phyloP scores from a whole-genome alignment of 2,888 invertebrate genomes.

The Lasioglossum vierecki region DNA sequence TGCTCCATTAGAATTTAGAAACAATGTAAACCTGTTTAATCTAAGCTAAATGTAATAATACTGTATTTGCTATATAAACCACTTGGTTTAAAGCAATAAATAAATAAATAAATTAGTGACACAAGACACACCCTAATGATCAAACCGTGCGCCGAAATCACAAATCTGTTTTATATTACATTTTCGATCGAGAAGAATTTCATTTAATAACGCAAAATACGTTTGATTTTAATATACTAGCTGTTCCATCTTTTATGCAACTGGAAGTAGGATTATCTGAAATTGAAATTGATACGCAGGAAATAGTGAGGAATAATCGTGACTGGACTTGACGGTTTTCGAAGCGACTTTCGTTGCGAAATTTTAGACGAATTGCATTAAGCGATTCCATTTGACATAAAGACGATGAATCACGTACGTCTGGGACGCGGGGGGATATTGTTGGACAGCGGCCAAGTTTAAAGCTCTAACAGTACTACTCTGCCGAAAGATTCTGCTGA shows the following conservation, averaged over 20 bases:
- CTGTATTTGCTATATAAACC: too few species aligned
- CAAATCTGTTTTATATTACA: too few species aligned
- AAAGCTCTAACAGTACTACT: constrained; percentile 27
- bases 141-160: too few species aligned
- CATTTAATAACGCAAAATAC: too few species aligned
- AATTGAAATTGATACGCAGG: background rate
- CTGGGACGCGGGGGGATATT: constrained; percentile 3
- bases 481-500: constrained; percentile 31
- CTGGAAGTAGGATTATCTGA: background rate
- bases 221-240: too few species aligned
- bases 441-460: constrained; percentile 44
- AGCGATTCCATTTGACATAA: constrained; percentile 5
- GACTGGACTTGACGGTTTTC: background rate
- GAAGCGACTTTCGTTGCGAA: background rate
- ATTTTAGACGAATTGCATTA: constrained; percentile 1
- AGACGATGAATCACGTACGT: constrained; percentile 28
- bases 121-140: too few species aligned
- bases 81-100: too few species aligned
- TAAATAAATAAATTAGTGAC: too few species aligned
- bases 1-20: too few species aligned
- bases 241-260: background rate
- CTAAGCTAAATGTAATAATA: too few species aligned
- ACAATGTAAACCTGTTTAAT: too few species aligned
- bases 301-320: background rate
- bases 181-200: too few species aligned